Percentiles rank a stretch among this genome's conserved stretches.
Evolutionary conservation across 1,140 invertebrate species (phyloP).

Genomic region (Calosoma granatense): DNA sequence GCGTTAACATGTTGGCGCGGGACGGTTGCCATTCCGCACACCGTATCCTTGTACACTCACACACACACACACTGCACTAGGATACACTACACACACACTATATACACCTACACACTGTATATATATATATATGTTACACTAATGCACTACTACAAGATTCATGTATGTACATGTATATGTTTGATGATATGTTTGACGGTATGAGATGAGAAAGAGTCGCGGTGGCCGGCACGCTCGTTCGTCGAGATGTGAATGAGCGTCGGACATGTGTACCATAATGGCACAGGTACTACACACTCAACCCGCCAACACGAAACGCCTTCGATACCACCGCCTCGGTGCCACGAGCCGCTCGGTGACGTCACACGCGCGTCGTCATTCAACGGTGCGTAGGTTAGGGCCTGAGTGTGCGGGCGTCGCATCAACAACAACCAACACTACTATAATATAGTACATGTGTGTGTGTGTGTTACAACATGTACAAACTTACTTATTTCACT

Average conservation of each 20-base stretch:
- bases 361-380: conserved; percentile 22
- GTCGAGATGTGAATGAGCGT: conserved; percentile 22
- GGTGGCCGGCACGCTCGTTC: too few species aligned
- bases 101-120: too few species aligned
- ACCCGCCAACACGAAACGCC: conserved; percentile 25
- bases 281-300: conserved; percentile 14
- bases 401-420: conserved; percentile 18
- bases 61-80: conserved; percentile 11
- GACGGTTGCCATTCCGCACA: conserved; percentile 22
- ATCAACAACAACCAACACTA: too few species aligned
- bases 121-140: too few species aligned
- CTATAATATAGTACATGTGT: too few species aligned
- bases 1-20: conserved; percentile 29
- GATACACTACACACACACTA: conserved; percentile 9
- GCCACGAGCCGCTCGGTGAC: conserved; percentile 15
- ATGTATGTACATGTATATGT: too few species aligned
- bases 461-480: too few species aligned
- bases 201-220: too few species aligned
- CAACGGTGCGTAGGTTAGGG: conserved; percentile 20
- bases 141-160: too few species aligned
- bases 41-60: background rate
- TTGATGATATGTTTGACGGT: too few species aligned
- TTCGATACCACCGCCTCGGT: conserved; percentile 18
- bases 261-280: conserved; percentile 17
- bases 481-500: too few species aligned